These are phyloP conservation scores for Plutella xylostella DNA, from an alignment of 2,888 invertebrate genomes.

Conservation along the genomic window DNA sequence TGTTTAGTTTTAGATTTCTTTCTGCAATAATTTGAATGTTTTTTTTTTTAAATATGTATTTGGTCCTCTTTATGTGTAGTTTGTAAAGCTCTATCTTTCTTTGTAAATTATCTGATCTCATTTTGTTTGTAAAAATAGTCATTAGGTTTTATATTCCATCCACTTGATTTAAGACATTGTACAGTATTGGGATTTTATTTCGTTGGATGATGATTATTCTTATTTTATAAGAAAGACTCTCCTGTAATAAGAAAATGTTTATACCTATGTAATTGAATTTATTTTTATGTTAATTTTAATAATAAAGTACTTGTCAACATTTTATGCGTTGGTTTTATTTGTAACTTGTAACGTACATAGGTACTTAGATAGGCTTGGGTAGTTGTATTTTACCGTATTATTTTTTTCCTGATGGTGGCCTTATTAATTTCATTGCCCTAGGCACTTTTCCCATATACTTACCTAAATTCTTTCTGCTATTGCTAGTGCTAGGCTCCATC, in stretches of 20 bases:
- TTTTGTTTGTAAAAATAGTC: slow-evolving; percentile 41
- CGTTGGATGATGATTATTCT: background rate
- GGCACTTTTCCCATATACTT: too few relatives aligned
- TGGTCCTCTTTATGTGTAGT: too few relatives aligned
- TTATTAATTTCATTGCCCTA: too few relatives aligned
- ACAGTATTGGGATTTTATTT: background rate
- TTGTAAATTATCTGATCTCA: slow-evolving; percentile 66
- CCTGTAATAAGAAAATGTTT: background rate
- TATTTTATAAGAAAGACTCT: background rate
- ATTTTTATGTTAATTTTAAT: too few relatives aligned
- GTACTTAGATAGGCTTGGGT: background rate
- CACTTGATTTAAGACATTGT: too few relatives aligned
- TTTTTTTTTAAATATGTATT: too few relatives aligned
- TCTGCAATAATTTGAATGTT: too few relatives aligned
- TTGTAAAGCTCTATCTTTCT: slow-evolving; percentile 13
- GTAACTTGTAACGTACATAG: background rate
- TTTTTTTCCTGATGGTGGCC: too few relatives aligned
- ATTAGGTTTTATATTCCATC: slow-evolving; percentile 3
- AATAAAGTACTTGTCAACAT: slow-evolving; percentile 1
- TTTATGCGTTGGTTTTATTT: too few relatives aligned
- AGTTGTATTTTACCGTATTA: background rate
- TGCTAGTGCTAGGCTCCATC: too few relatives aligned
- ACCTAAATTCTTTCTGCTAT: too few relatives aligned
- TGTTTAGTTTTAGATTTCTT: background rate
- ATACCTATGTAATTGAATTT: background rate